Evolutionary conservation across 2,888 invertebrate species (phyloP), one percentile per base, ranked within the genome.

Genomic region (Sympetrum striolatum): DNA sequence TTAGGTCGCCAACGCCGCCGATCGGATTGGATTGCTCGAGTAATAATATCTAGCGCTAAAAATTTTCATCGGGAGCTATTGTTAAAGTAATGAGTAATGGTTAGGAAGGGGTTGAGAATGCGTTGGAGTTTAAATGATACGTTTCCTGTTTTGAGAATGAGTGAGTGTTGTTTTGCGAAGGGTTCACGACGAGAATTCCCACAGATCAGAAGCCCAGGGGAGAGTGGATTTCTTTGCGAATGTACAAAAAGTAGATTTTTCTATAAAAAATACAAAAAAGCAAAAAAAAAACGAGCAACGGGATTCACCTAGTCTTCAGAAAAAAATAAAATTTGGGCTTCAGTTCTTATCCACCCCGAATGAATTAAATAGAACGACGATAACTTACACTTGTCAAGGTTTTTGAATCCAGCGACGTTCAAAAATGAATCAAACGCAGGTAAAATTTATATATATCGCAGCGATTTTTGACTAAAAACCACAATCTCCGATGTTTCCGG

Each of bases 191-290:
- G 37, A 60, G 35, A 35, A 60, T 86, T 64, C 37, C 37, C 25
- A 86, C 37, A 86, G 37, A 82, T 44, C 44, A 60, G 18, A 82
- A 64, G 64, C 64, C 73, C 73, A n/a, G 8, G 82, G 22, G 60
- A 31, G 86, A 86, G 86, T 86, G 58, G 60, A 86, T 60, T 14
- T 86, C 86, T 86, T 86, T 86, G 58, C 60, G 60, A 60, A 86
- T 60, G 86, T 86, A 86, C 86, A 86, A 86, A 86, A 60, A 37
- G 58, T 37, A 53, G 60, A 64, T 86, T 86, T 79, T 86, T 86
- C 18, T 58, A 60, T 22, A 64, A 37, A 86, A 60, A 86, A 37
- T 31, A n/a, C 15, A 31, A 37, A 37, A 86, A 86, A 12, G 37
- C 2, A 37, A 22, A 37, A 86, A 35, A 58, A 60, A 37, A 64